Evolutionary conservation across 1,140 invertebrate species (phyloP).

Genomic region (Ceratina australensis): DNA sequence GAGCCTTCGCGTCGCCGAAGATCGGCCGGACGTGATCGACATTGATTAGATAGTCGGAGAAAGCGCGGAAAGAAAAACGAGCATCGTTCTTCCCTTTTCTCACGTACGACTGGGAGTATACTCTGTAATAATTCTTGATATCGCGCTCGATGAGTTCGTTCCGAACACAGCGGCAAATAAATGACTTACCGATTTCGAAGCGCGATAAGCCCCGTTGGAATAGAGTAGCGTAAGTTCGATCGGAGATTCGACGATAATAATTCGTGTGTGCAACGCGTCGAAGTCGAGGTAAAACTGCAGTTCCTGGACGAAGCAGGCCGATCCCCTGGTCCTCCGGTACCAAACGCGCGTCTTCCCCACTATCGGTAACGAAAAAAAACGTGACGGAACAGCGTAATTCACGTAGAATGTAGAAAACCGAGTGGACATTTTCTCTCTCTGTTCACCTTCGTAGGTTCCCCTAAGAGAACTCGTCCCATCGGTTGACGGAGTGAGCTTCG

Average conservation of each 20-base stretch:
- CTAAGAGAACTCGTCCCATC: too few species aligned
- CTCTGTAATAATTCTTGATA: too few species aligned
- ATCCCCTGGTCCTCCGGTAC: conserved; percentile 17
- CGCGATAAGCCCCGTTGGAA: not conserved
- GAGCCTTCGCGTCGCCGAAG: not conserved
- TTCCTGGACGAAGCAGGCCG: conserved; percentile 14
- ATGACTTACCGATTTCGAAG: not conserved
- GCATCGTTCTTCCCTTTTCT: too few species aligned
- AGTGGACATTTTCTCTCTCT: not conserved
- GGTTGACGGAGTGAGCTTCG: too few species aligned
- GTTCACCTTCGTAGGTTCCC: not conserved
- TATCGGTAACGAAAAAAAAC: not conserved
- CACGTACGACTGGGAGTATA: too few species aligned
- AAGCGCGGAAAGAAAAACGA: not conserved
- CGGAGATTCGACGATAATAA: not conserved
- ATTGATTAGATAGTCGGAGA: conserved; percentile 17
- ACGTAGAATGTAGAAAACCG: not conserved
- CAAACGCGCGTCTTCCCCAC: conserved; percentile 42
- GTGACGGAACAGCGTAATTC: not conserved
- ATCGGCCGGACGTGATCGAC: conserved; percentile 21
- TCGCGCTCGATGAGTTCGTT: not conserved
- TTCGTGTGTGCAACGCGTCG: not conserved
- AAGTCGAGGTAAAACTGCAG: conserved; percentile 12
- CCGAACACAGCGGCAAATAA: not conserved
- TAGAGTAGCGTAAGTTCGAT: not conserved